Base-by-base conservation (phyloP, 2,113 vertebrate genomes). In the Thymallus thymallus region DNA sequence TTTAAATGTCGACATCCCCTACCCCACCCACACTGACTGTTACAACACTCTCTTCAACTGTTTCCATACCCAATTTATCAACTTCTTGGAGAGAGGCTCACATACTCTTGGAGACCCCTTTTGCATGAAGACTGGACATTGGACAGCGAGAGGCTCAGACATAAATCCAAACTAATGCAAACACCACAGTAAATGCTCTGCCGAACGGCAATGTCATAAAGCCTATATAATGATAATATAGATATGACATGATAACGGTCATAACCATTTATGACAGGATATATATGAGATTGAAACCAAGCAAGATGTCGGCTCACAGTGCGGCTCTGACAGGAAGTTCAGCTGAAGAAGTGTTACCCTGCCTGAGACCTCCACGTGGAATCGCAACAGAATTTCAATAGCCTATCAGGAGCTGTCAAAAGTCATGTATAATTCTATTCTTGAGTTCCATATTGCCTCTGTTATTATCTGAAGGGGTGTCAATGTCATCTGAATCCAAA, bases 141-240 rank as follows among this genome's bases (percentile, higher is more conserved):
- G 68, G 83, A 82, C 85, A 80, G 79, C 10, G 67, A 83, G 70
- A 61, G 66, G 68, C 68, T 76, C 0, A 45, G 78, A 79, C 79
- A 76, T 88, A 89, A 91, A 91, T 89, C 88, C 88, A 84, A 85
- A 88, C 82, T 77, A 87, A 86, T 70, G 85, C 83, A 88, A 91
- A 89, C 85, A 85, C 74, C 30, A 68, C 73, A 71, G 75, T 80
- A 79, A 86, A 82, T 86, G 84, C 87, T 81, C 85, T 81, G 56
- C 35, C 73, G 85, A 72, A 88, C 56, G 6, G 60, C 26, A 29
- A 12, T 68, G 71, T 74, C 70, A 76, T 73, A 76, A 86, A 82
- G 76, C 67, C 65, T 68, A 73, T 62, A 68, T 80, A 84, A 85
- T 76, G 77, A 80, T 70, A 79, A 45, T n/a, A 71, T 74, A 76